Evolutionary conservation across 2,888 invertebrate species (phyloP), one percentile per base, ranked within the genome.

Genomic region (Parascotia fuliginaria): DNA sequence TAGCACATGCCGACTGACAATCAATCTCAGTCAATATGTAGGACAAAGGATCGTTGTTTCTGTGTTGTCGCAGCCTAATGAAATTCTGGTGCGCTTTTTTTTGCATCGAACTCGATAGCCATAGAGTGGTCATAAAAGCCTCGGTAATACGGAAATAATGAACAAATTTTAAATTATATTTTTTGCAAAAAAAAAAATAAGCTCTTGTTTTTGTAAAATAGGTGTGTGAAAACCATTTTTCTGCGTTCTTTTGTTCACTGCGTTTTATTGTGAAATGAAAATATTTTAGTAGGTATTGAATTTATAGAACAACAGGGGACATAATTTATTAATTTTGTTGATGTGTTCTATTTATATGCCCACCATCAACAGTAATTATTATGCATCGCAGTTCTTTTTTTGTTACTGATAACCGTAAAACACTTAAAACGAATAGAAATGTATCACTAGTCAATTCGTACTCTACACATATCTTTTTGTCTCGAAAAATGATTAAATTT

Each of bases 21-120:
- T 90, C 90, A 89, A 87, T 89, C 89, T 83, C 85, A 85, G 89
- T 88, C 88, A 87, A 89, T 89, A 89, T 85, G 77, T 84, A 75
- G 82, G 79, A 89, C 85, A 87, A 86, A 88, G 87, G 85, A 77
- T 74, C 78, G 79, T 81, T 85, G 85, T 85, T 79, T 81, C 81
- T 77, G 74, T 81, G 75, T 78, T 79, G 80, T 77, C 75, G 72
- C 71, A 76, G 73, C 75, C 78, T 85, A 87, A 88, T 89, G 83
- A 85, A 81, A 80, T 82, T 81, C 72, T 75, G 68, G 64, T 65
- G 67, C 63, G 59, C 74, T 80, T 82, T 75, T 19, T 19, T 70
- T 65, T 58, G 48, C 46, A 63, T 53, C 39, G 48, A 50, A 42
- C 53, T 67, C 42, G 37, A 41, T 42, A 38, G 29, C 27, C 19